Evolutionary conservation across 2,888 invertebrate species (phyloP), one percentile per base, ranked within the genome.

Genomic region (Diarsia dahlii): DNA sequence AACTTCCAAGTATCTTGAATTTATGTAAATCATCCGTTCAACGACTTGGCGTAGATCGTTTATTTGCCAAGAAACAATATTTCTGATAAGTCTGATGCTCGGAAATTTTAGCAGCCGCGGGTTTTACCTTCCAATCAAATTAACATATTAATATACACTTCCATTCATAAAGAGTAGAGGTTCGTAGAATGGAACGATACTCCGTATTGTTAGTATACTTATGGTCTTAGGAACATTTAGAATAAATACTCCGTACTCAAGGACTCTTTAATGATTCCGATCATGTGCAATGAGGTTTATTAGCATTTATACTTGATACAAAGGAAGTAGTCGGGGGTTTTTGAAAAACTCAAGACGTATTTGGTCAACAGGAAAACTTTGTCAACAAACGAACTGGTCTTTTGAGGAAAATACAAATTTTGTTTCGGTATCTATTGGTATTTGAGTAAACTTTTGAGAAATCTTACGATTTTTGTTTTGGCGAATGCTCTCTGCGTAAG

Each of bases 101-200:
- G 74, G 70, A 84, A 84, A 83, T 69, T 62, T 78, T 56, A 48
- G 56, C 34, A 46, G 34, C 56, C 0, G 28, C 46, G 58, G 85
- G 71, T 83, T 84, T 83, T 84, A 63, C 82, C 84, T 23, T 23
- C 10, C 50, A 45, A 54, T 69, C 20, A 58, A 54, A 84, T 84
- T 75, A 75, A 67, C 80, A 82, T 84, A 69, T 63, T 80, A 72
- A 74, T 63, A 60, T 52, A 54, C 28, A 72, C 13, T 63, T 56
- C 71, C 74, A 63, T 80, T 84, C 62, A 81, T 65, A 46, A 34
- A 28, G 0, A 54, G 58, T 10, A 8, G 9, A 48, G 28, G 8
- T 82, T 84, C 84, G 46, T 9, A 72, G 75, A 84, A 82, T 62
- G 74, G 23, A 63, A 52, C 69, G 18, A 15, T 46, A 52, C 45